These are phyloP conservation scores for Deroplatys truncata DNA, from an alignment of 2,888 invertebrate genomes.

Conservation along the genomic window DNA sequence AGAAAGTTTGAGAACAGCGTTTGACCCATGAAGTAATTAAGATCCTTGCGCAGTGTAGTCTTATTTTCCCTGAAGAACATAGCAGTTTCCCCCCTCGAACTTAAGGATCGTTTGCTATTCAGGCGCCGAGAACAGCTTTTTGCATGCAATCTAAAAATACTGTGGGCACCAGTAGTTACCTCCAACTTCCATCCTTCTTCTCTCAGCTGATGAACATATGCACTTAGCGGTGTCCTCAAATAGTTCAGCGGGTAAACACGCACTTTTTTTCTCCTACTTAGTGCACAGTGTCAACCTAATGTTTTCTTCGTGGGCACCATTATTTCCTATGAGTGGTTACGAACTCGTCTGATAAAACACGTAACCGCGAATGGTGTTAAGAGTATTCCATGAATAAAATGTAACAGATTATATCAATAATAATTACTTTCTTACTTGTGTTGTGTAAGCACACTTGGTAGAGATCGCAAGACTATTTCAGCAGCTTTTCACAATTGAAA, in stretches of 20 bases:
- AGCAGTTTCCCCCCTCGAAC: not conserved
- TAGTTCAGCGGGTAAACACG: not conserved
- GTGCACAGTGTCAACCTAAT: not conserved
- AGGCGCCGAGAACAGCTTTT: not conserved
- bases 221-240: not conserved
- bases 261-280: not conserved
- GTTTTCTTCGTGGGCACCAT: no score
- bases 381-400: no score
- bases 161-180: not conserved
- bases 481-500: no score
- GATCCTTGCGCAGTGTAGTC: not conserved
- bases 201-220: not conserved
- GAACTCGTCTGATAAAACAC: no score
- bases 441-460: no score
- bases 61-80: not conserved
- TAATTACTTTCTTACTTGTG: no score
- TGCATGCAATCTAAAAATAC: not conserved
- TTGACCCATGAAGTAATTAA: not conserved
- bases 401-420: no score
- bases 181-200: not conserved
- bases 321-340: no score
- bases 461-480: no score
- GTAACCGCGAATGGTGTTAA: no score
- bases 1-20: not conserved
- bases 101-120: not conserved